A percentile compares a stretch with the other conserved stretches of the same genome.
phyloP scores from a whole-genome alignment of 2,888 invertebrate genomes.

The Brenthis ino region DNA sequence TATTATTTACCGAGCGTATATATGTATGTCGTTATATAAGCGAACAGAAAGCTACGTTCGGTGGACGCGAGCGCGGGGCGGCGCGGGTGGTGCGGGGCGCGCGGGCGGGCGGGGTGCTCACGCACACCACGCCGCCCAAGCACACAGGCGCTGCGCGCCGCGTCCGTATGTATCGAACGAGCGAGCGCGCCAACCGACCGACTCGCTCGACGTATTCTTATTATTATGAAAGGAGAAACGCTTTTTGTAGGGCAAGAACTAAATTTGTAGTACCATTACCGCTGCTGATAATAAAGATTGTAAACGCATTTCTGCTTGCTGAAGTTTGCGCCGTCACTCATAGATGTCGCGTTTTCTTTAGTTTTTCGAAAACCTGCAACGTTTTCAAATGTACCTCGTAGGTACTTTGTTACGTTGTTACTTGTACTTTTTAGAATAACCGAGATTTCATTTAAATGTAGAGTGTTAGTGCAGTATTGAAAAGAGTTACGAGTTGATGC shows the following conservation, averaged over 20 bases:
- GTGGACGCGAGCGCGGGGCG: slow-evolving; percentile 49
- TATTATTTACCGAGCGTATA: slow-evolving; percentile 77
- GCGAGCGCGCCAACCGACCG: slow-evolving; percentile 76
- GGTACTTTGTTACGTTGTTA: slow-evolving; percentile 17
- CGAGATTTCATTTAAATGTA: slow-evolving; percentile 31
- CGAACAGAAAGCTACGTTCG: slow-evolving; percentile 80
- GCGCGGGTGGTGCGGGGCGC: slow-evolving; percentile 41
- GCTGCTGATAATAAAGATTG: slow-evolving; percentile 79
- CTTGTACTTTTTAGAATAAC: slow-evolving; percentile 29
- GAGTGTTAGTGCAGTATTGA: slow-evolving; percentile 28
- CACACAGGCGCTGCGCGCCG: slow-evolving; percentile 55
- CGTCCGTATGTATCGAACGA: slow-evolving; percentile 75
- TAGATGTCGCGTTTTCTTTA: slow-evolving; percentile 75
- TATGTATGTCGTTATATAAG: slow-evolving; percentile 79
- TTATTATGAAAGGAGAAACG: slow-evolving; percentile 83
- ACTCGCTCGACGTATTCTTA: slow-evolving; percentile 84
- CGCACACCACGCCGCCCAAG: slow-evolving; percentile 51
- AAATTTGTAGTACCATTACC: slow-evolving; percentile 78
- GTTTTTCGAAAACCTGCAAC: slow-evolving; percentile 39
- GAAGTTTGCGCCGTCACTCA: slow-evolving; percentile 73
- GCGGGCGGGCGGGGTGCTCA: slow-evolving; percentile 42
- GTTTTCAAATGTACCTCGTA: slow-evolving; percentile 30
- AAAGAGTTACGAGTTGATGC: slow-evolving; percentile 26
- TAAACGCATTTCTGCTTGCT: slow-evolving; percentile 77
- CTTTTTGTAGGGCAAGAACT: slow-evolving; percentile 83